A percentile compares a stretch with the other conserved stretches of the same genome.
Conservation (phyloP, 2,888 invertebrate genomes). For the Leptopilina syphax region DNA sequence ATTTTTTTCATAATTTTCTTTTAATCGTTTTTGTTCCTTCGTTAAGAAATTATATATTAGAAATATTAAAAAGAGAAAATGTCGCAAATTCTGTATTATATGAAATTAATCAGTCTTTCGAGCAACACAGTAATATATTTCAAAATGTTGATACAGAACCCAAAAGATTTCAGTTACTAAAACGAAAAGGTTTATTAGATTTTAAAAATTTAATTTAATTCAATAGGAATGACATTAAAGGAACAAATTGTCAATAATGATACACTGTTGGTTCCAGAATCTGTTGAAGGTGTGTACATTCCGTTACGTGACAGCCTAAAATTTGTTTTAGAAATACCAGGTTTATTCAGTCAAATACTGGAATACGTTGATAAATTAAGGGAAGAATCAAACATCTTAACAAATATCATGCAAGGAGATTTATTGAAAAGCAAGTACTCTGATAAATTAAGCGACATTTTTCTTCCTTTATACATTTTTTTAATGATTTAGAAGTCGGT, state of each 20-base stretch:
- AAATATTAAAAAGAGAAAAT: constrained; percentile 32
- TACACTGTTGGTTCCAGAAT: background rate
- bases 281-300: background rate
- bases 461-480: too few relatives aligned
- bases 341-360: too few relatives aligned
- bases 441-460: too few relatives aligned
- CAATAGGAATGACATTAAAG: background rate
- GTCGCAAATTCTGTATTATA: constrained; percentile 2
- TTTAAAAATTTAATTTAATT: background rate
- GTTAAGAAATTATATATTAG: constrained; percentile 42
- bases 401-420: too few relatives aligned
- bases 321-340: too few relatives aligned
- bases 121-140: background rate
- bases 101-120: constrained; percentile 36
- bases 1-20: constrained; percentile 44
- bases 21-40: constrained; percentile 32
- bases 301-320: background rate
- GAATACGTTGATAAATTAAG: too few relatives aligned
- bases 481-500: too few relatives aligned
- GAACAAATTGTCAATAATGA: background rate
- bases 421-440: too few relatives aligned
- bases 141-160: constrained; percentile 9
- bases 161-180: constrained; percentile 12
- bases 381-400: too few relatives aligned
- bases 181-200: constrained; percentile 2